A percentile compares a stretch with the other conserved stretches of the same genome.
Evolutionary conservation across 2,113 vertebrate genomes (phyloP).

Genomic region (Triplophysa dalaica): DNA sequence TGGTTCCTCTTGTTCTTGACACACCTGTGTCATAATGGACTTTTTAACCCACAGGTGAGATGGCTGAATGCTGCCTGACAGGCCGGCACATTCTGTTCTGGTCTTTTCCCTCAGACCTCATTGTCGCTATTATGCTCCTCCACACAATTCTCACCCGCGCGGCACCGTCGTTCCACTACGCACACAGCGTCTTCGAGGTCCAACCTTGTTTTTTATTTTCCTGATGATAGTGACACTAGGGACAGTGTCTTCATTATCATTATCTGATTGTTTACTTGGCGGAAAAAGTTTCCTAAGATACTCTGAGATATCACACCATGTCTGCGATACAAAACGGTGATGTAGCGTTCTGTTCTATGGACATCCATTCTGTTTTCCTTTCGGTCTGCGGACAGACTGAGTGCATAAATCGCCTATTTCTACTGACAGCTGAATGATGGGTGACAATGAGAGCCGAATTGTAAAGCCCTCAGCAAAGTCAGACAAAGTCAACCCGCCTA

Average conservation of each 20-base stretch:
- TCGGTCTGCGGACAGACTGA: not conserved
- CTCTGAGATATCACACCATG: not conserved
- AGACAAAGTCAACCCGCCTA: not conserved
- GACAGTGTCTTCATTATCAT: not conserved
- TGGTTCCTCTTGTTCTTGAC: not conserved
- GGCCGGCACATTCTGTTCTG: constrained; percentile 56
- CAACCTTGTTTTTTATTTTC: not conserved
- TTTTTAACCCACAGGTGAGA: not conserved
- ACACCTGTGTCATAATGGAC: not conserved
- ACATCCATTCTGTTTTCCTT: not conserved
- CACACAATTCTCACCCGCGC: not conserved
- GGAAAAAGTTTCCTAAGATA: not conserved
- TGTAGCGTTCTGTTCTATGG: not conserved
- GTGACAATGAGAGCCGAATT: not conserved
- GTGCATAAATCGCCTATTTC: not conserved
- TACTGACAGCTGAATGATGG: not conserved
- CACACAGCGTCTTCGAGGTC: not conserved
- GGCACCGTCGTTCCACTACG: not conserved
- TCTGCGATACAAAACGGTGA: not conserved
- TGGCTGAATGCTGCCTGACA: not conserved
- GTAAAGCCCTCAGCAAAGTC: not conserved
- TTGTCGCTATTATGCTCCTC: not conserved
- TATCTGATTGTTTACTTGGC: not conserved
- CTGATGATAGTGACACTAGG: not conserved
- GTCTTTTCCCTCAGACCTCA: not conserved